Percentiles rank a stretch among this genome's conserved stretches.
phyloP scores from a whole-genome alignment of 2,113 vertebrate species.

The Pyxicephalus adspersus region DNA sequence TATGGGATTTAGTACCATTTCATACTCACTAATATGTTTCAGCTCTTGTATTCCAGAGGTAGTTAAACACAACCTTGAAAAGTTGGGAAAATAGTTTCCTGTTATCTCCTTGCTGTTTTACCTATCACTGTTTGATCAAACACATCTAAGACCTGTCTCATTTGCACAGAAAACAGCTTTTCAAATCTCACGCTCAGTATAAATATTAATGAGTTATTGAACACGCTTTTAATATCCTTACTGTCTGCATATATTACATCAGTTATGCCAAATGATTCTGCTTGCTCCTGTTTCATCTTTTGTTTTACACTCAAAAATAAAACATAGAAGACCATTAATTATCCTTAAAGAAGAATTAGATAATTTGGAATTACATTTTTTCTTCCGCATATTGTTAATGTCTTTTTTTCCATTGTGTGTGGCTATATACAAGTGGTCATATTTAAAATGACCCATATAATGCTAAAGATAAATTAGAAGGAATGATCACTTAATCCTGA shows the following conservation, averaged over 20 bases:
- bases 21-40: too few relatives aligned
- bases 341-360: too few relatives aligned
- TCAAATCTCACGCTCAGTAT: not conserved
- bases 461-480: too few relatives aligned
- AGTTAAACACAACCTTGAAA: slow-evolving; percentile 20
- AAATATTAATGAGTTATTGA: slow-evolving; percentile 36
- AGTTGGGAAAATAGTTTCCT: not conserved
- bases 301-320: too few relatives aligned
- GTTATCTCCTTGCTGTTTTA: slow-evolving; percentile 2
- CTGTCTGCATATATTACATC: not conserved
- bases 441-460: too few relatives aligned
- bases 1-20: too few relatives aligned
- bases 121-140: slow-evolving; percentile 23
- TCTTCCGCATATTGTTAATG: too few relatives aligned
- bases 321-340: too few relatives aligned
- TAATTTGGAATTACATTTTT: too few relatives aligned
- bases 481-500: too few relatives aligned
- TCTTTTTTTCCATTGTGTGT: too few relatives aligned
- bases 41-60: not conserved
- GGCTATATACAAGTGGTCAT: too few relatives aligned
- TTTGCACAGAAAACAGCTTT: slow-evolving; percentile 27
- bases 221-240: slow-evolving; percentile 21
- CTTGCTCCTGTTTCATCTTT: not conserved
- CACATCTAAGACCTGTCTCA: slow-evolving; percentile 39
- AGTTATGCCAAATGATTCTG: not conserved